Conservation (phyloP, 1,140 invertebrate genomes). For the Coenobita brevimanus region DNA sequence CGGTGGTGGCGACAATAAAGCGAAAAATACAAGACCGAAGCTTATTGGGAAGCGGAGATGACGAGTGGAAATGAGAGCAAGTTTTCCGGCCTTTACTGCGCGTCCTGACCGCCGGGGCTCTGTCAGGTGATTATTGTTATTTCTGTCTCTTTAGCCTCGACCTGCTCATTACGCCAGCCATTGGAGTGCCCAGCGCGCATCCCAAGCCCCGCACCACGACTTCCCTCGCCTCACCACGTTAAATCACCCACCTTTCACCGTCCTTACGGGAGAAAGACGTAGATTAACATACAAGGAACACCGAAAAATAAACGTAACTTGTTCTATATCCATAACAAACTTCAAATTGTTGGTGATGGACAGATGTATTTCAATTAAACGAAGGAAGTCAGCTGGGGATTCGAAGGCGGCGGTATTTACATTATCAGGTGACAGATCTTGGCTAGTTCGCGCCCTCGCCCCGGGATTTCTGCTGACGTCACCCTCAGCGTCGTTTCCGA, state of each 20-base stretch:
- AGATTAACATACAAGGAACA: too few species aligned
- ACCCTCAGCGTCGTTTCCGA: slow-evolving; percentile 58
- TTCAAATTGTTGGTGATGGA: not conserved
- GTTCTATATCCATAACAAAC: too few species aligned
- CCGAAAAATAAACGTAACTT: too few species aligned
- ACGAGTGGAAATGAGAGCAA: not conserved
- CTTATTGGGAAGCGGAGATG: too few species aligned
- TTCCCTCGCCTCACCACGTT: not conserved
- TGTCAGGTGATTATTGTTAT: slow-evolving; percentile 61
- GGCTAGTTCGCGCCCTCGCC: slow-evolving; percentile 61
- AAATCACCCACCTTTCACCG: too few species aligned
- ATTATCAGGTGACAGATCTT: slow-evolving; percentile 66
- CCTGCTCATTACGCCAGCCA: slow-evolving; percentile 50
- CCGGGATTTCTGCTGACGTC: slow-evolving; percentile 65
- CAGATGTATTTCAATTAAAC: not conserved
- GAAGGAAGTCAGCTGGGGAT: not conserved
- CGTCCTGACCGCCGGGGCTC: not conserved
- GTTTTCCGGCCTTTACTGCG: not conserved
- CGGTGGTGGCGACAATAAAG: too few species aligned
- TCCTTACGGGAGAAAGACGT: too few species aligned
- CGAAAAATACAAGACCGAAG: too few species aligned
- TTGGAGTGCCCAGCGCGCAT: not conserved
- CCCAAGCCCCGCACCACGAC: not conserved
- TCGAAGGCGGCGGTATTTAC: slow-evolving; percentile 40
- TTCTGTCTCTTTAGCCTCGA: slow-evolving; percentile 46